phyloP scores from a whole-genome alignment of 2,113 vertebrate species.

The Brachionichthys hirsutus region DNA sequence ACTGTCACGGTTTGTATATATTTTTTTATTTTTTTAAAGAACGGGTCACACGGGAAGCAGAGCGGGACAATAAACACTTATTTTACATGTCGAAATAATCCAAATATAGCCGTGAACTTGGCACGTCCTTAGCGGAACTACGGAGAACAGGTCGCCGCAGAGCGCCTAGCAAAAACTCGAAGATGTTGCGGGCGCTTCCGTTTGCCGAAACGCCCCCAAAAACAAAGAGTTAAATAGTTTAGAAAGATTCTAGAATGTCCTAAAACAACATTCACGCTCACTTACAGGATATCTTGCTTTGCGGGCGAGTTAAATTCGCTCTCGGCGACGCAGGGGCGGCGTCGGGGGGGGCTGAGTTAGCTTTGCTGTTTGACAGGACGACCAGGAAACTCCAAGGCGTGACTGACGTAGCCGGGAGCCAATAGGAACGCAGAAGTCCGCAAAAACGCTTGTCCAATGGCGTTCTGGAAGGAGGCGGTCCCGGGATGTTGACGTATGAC shows the following conservation, averaged over 20 bases:
- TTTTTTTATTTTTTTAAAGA: too few relatives aligned
- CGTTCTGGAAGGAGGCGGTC: not conserved
- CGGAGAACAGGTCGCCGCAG: not conserved
- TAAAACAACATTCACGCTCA: conserved; percentile 23
- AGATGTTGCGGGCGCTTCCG: too few relatives aligned
- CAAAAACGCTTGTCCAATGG: conserved; percentile 43
- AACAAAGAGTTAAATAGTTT: not conserved
- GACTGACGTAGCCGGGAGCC: conserved; percentile 33
- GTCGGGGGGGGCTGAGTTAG: conserved; percentile 26
- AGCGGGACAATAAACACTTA: not conserved
- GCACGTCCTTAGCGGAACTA: not conserved
- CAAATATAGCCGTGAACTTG: not conserved
- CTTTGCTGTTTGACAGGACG: conserved; percentile 42
- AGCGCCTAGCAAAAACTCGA: not conserved
- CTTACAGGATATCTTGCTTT: conserved; percentile 54
- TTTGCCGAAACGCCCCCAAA: too few relatives aligned
- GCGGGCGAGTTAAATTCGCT: conserved; percentile 23
- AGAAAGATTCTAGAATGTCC: not conserved
- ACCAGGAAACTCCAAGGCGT: conserved; percentile 48
- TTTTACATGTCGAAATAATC: not conserved
- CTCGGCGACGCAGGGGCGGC: conserved; percentile 19
- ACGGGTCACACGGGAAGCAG: not conserved
- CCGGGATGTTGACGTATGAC: conserved; percentile 16
- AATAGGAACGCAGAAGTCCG: conserved; percentile 29
- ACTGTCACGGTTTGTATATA: not conserved